Base-by-base conservation (phyloP, 2,113 vertebrate genomes). In the Dicaeum eximium region DNA sequence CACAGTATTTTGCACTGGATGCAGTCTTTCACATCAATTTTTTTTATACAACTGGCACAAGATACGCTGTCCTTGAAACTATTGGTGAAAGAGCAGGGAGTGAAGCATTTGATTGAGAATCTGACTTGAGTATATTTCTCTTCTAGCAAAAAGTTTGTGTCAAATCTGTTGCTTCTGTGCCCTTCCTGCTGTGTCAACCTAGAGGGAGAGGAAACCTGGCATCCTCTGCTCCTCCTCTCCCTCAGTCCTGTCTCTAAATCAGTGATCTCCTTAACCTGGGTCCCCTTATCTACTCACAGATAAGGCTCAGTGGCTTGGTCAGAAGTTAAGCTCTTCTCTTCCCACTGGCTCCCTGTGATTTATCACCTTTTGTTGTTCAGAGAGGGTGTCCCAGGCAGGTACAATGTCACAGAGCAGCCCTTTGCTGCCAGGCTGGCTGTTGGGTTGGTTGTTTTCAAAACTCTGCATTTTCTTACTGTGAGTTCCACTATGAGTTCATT, bases 261-360 rank as follows among this genome's bases (percentile, higher is more conserved):
- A 77, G 77, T 33, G 92, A 93, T 92, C 60, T 95, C 80, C 75
- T 95, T 89, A 71, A 93, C 71, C 87, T 75, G 73, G 56, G 86
- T 94, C 48, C 88, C 14, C 82, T 96, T 93, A 83, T 48, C 95
- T 79, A 48, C 83, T 75, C 77, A 45, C 35, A 96, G 96, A 96
- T 94, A 97, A 96, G 79, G 40, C 58, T 81, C 53, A 60, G 92
- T 74, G 78, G 45, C 95, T 96, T 85, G 77, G 91, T 66, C 93
- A 84, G 62, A 47, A 35, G 48, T 75, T 60, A 96, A 97, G 95
- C 82, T 45, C 61, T 74, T 88, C 80, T 92, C 64, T 90, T 83
- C 80, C 88, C 38, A 17, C 72, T 73, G 56, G 24, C 42, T 90
- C 73, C 21, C 44, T 89, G 89, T 83, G 93, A 95, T 91, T 92